Conservation (phyloP, 2,888 invertebrate species). For the Hirtodrosophila trivittata region DNA sequence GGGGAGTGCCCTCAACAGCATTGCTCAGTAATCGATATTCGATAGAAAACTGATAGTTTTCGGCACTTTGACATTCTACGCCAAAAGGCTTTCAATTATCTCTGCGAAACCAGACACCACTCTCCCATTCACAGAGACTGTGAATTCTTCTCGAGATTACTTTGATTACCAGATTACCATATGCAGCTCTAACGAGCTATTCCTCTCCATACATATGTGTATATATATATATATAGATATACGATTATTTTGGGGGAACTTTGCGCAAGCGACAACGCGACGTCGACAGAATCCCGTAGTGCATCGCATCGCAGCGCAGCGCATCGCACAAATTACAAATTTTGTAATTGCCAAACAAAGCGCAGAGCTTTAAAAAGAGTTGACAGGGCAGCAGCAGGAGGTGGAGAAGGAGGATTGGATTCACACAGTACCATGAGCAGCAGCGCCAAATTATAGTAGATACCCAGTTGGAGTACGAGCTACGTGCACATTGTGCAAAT, state of each 20-base stretch:
- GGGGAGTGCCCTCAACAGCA: conserved; percentile 57
- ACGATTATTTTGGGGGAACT: conserved; percentile 2
- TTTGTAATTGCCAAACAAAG: conserved; percentile 78
- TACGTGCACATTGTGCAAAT: conserved; percentile 73
- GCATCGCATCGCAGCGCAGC: conserved; percentile 52
- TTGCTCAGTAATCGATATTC: conserved; percentile 48
- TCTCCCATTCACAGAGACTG: no score
- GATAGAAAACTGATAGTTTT: conserved; percentile 31
- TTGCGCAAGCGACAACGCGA: conserved; percentile 57
- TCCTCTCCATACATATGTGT: neutral
- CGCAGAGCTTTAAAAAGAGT: conserved; percentile 38
- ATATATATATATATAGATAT: conserved; percentile 16
- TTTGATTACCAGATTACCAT: conserved; percentile 51
- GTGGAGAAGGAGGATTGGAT: conserved; percentile 25
- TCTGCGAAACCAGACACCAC: conserved; percentile 20
- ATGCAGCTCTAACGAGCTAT: conserved; percentile 33
- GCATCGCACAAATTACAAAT: conserved; percentile 75
- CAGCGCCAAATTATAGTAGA: conserved; percentile 67
- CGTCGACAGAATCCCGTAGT: conserved; percentile 68
- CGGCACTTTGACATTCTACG: conserved; percentile 50
- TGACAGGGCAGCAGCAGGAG: conserved; percentile 5
- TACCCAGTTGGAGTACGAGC: conserved; percentile 23
- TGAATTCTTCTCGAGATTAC: conserved; percentile 56
- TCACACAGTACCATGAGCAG: conserved; percentile 57
- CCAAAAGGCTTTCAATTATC: conserved; percentile 57